Evolutionary conservation across 2,888 invertebrate genomes (phyloP).

Genomic region (Drosophila siamana): DNA sequence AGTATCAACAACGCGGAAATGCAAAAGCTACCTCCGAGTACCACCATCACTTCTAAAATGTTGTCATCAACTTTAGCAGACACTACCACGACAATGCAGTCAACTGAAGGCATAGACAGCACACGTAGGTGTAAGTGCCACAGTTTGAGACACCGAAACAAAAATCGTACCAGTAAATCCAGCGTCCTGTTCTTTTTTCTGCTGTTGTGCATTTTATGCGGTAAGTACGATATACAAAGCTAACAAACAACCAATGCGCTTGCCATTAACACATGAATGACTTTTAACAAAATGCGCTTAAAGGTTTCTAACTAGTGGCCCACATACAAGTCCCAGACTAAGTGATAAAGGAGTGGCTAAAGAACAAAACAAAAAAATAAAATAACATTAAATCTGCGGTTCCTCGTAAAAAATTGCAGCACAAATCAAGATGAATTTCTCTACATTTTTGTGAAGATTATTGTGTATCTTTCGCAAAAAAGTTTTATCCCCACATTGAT

Average conservation of each 20-base stretch:
- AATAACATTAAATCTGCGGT: constrained; percentile 50
- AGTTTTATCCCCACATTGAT: constrained; percentile 3
- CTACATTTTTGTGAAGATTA: constrained; percentile 76
- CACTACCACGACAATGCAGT: constrained; percentile 28
- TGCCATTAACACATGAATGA: constrained; percentile 51
- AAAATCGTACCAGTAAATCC: constrained; percentile 28
- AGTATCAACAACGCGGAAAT: constrained; percentile 71
- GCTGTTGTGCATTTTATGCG: constrained; percentile 59
- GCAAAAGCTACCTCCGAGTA: constrained; percentile 51
- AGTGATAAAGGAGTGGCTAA: constrained; percentile 49
- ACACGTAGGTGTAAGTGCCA: constrained; percentile 62
- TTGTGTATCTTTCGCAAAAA: constrained; percentile 36
- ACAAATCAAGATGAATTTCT: constrained; percentile 80
- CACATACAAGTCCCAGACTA: constrained; percentile 38
- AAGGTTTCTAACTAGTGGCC: constrained; percentile 67
- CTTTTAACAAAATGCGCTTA: constrained; percentile 74
- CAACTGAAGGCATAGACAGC: neutral
- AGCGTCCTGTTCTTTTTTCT: constrained; percentile 55
- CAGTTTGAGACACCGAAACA: constrained; percentile 34
- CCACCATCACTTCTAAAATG: constrained; percentile 58
- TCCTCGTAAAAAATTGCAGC: constrained; percentile 38
- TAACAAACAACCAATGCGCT: constrained; percentile 57
- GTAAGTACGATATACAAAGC: constrained; percentile 57
- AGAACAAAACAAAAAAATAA: constrained; percentile 17
- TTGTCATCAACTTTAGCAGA: constrained; percentile 54